Evolutionary conservation across 1,140 invertebrate genomes (phyloP).

Genomic region (Ceratina japonica): DNA sequence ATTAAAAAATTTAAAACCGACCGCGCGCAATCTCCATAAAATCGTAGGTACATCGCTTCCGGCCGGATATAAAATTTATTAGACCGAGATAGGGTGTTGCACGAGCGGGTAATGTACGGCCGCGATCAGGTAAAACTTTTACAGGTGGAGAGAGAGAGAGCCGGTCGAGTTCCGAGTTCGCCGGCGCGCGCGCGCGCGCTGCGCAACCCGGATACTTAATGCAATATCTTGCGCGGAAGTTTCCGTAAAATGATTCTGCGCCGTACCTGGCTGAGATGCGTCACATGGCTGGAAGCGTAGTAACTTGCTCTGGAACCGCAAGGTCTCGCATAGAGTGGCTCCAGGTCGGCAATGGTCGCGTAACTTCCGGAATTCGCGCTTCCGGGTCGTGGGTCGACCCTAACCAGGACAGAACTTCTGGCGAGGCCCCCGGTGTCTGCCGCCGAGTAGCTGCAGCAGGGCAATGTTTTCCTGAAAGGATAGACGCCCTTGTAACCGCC

Average conservation of each 20-base stretch:
- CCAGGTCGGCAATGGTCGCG: constrained; percentile 88
- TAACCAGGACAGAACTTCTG: constrained; percentile 83
- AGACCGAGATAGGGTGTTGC: neutral
- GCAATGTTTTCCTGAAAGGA: constrained; percentile 76
- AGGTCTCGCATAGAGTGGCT: constrained; percentile 81
- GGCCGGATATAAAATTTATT: constrained; percentile 15
- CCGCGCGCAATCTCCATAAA: neutral
- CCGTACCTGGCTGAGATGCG: constrained; percentile 81
- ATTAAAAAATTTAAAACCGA: neutral
- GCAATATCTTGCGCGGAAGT: constrained; percentile 15
- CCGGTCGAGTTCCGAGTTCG: neutral
- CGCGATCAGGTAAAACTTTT: neutral
- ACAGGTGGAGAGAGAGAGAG: neutral
- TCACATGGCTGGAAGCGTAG: constrained; percentile 82
- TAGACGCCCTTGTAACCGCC: constrained; percentile 37
- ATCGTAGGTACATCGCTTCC: neutral
- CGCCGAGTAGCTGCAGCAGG: constrained; percentile 78
- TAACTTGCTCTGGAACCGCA: constrained; percentile 81
- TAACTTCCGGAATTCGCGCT: constrained; percentile 89
- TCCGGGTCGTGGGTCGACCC: constrained; percentile 84
- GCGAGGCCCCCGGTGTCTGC: constrained; percentile 75
- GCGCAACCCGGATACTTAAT: neutral
- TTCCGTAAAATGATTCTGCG: constrained; percentile 25
- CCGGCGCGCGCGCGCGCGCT: neutral
- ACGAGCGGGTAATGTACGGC: neutral